Conservation (phyloP, 2,797 vertebrate genomes). For the Delichon dasypus region DNA sequence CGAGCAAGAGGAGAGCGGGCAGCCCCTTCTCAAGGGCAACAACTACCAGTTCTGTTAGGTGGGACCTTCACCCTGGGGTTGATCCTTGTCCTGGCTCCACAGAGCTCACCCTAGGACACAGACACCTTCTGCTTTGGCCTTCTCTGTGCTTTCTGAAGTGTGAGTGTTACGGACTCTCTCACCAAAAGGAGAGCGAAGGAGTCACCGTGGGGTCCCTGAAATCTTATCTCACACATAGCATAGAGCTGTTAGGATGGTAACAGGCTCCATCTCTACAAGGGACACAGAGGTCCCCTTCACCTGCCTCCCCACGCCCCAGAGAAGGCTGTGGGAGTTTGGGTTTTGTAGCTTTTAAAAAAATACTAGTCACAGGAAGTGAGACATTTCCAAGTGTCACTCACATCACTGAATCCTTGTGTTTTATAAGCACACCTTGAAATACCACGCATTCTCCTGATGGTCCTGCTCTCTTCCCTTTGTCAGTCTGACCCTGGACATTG, state of each 20-base stretch:
- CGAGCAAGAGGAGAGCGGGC: conserved; percentile 81
- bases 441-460: not conserved
- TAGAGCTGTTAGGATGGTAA: not conserved
- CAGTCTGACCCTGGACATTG: not conserved
- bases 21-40: conserved; percentile 90
- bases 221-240: not conserved
- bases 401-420: not conserved
- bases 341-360: not conserved
- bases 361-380: not conserved
- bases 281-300: not conserved
- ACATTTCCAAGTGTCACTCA: not conserved
- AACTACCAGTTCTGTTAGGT: conserved; percentile 94
- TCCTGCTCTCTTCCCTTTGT: not conserved
- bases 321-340: not conserved
- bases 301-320: not conserved
- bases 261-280: not conserved
- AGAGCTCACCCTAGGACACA: not conserved
- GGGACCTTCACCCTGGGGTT: not conserved
- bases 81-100: not conserved
- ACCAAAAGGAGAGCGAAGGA: not conserved
- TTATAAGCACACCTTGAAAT: not conserved
- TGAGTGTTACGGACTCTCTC: not conserved
- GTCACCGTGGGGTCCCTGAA: not conserved
- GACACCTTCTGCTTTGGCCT: conserved; percentile 11
- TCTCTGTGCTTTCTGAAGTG: conserved; percentile 5